Conservation (phyloP, 2,797 vertebrate species). For the Hydrocynus forskahlii region DNA sequence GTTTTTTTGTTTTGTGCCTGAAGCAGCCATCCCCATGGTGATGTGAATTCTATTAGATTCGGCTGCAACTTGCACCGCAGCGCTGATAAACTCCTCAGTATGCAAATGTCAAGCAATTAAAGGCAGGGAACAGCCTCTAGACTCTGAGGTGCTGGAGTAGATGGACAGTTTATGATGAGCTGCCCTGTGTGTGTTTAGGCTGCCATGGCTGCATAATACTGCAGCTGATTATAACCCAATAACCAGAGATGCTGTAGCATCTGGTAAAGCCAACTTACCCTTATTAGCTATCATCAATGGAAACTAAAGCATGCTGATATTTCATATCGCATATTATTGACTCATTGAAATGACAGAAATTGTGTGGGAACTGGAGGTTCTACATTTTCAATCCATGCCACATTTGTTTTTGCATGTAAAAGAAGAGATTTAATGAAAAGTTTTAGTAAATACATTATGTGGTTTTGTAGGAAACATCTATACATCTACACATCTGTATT, state of each 20-base stretch:
- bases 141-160: constrained; percentile 81
- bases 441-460: no score
- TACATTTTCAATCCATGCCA: no score
- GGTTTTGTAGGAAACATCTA: no score
- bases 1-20: constrained; percentile 48
- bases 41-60: constrained; percentile 58
- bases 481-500: no score
- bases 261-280: background rate
- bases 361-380: background rate
- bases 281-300: background rate
- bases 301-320: background rate
- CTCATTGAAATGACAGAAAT: background rate
- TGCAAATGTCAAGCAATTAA: constrained; percentile 81
- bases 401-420: background rate
- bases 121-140: constrained; percentile 76
- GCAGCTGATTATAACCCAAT: constrained; percentile 2
- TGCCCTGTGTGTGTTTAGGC: constrained; percentile 78
- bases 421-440: background rate
- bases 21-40: constrained; percentile 55
- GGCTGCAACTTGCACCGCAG: constrained; percentile 43
- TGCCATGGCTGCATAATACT: constrained; percentile 9
- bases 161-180: constrained; percentile 80
- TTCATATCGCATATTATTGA: background rate
- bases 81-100: constrained; percentile 74
- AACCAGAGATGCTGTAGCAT: background rate